Percentiles rank a stretch among this genome's conserved stretches.
These are phyloP conservation scores for Hippopotamus amphibius DNA, from an alignment of 2,113 vertebrate genomes.

Conservation along the genomic window DNA sequence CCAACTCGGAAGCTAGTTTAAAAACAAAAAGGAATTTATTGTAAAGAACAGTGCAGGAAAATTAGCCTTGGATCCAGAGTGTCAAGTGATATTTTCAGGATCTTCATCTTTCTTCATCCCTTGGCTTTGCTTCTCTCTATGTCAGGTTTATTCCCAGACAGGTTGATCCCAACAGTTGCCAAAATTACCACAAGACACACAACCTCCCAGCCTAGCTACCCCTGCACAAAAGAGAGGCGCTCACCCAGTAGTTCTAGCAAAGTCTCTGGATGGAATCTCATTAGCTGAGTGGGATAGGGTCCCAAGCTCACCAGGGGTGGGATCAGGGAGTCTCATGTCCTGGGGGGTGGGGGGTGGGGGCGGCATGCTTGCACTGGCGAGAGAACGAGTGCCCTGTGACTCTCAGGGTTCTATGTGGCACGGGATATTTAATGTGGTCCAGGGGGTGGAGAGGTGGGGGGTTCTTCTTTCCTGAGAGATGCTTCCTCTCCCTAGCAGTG, in stretches of 20 bases:
- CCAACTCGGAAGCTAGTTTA: neutral
- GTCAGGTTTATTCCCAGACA: neutral
- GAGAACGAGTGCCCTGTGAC: neutral
- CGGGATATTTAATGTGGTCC: neutral
- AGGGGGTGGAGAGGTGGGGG: neutral
- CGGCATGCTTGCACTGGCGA: no score
- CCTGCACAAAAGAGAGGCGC: neutral
- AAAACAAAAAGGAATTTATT: neutral
- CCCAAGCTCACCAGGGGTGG: neutral
- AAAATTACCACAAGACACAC: neutral
- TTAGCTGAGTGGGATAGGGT: neutral
- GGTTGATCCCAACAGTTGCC: neutral
- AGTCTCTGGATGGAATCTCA: neutral
- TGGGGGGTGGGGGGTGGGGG: no score
- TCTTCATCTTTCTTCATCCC: neutral
- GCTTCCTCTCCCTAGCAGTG: neutral
- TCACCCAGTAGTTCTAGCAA: rapidly evolving
- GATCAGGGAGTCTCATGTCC: no score
- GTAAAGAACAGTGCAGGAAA: neutral
- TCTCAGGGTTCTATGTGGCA: neutral
- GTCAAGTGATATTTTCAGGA: neutral
- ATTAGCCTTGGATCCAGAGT: rapidly evolving
- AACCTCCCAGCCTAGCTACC: neutral
- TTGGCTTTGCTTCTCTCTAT: neutral
- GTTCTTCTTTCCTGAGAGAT: neutral